Conservation (phyloP, 2,888 invertebrate species). For the Caenorhabditis uteleia region DNA sequence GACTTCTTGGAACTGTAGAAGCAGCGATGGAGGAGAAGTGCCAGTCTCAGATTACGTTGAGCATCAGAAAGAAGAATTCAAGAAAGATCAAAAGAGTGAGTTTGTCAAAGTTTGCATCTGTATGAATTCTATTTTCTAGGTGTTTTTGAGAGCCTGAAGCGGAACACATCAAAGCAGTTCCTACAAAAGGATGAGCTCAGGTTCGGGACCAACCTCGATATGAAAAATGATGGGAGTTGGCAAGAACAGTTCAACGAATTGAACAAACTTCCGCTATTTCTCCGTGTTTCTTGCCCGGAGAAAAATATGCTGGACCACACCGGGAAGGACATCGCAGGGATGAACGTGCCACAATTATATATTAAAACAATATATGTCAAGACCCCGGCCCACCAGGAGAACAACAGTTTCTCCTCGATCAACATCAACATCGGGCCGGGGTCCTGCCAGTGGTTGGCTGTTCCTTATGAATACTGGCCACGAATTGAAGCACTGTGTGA, state of each 20-base stretch:
- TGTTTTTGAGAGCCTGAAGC: too few species aligned
- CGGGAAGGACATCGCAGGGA: slow-evolving; percentile 95
- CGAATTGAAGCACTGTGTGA: slow-evolving; percentile 90
- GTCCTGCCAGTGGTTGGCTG: slow-evolving; percentile 99
- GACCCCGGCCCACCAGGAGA: slow-evolving; percentile 90
- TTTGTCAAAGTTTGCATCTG: too few species aligned
- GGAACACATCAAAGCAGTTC: too few species aligned
- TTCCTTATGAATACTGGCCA: slow-evolving; percentile 97
- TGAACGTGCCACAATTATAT: slow-evolving; percentile 98
- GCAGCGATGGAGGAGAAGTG: too few species aligned
- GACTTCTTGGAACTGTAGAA: too few species aligned
- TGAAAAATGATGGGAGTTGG: slow-evolving; percentile 97
- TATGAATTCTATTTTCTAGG: too few species aligned
- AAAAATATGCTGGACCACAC: slow-evolving; percentile 99
- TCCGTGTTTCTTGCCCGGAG: too few species aligned
- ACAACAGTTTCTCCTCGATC: slow-evolving; percentile 89
- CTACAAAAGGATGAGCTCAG: too few species aligned
- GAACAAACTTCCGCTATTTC: slow-evolving; percentile 93
- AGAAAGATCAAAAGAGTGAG: too few species aligned
- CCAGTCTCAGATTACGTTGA: too few species aligned
- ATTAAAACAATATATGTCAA: slow-evolving; percentile 81
- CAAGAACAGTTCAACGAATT: too few species aligned
- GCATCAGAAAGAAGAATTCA: too few species aligned
- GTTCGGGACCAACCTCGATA: slow-evolving; percentile 98
- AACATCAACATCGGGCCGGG: slow-evolving; percentile 99